Percentiles rank a stretch among this genome's conserved stretches.
Evolutionary conservation across 2,888 invertebrate genomes (phyloP).

Genomic region (Yponomeuta plumbellus): DNA sequence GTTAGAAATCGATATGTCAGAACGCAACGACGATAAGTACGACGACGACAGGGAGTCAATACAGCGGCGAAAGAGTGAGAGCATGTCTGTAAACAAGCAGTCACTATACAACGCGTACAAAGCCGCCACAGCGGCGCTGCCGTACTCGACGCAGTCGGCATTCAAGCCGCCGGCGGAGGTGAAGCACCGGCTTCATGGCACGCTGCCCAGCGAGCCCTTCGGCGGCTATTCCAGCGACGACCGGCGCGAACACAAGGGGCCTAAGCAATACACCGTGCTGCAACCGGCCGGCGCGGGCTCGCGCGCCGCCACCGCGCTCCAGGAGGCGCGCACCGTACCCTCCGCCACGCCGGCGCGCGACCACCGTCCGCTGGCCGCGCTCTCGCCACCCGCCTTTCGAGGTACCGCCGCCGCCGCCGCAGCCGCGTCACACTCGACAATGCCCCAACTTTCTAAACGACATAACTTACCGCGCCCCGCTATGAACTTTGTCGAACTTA

Average conservation of each 20-base stretch:
- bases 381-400: constrained; percentile 87
- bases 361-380: constrained; percentile 64
- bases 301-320: constrained; percentile 87
- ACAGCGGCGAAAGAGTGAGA: constrained; percentile 70
- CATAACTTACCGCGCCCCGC: constrained; percentile 59
- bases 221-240: constrained; percentile 81
- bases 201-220: constrained; percentile 81
- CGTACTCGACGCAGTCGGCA: constrained; percentile 86
- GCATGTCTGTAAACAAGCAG: constrained; percentile 66
- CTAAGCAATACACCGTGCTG: constrained; percentile 91
- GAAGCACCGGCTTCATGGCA: constrained; percentile 68
- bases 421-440: constrained; percentile 66
- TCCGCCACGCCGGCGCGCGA: constrained; percentile 71
- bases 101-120: constrained; percentile 75
- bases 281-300: constrained; percentile 90
- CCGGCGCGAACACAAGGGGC: constrained; percentile 60
- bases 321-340: constrained; percentile 80
- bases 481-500: constrained; percentile 65
- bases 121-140: constrained; percentile 72
- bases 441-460: constrained; percentile 69
- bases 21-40: constrained; percentile 80
- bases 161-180: constrained; percentile 86
- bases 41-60: constrained; percentile 74
- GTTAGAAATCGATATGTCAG: constrained; percentile 87
- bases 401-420: constrained; percentile 82